Evolutionary conservation across 23 tunicate species (phyloP).

Genomic region (Clavelina lepadiformis): DNA sequence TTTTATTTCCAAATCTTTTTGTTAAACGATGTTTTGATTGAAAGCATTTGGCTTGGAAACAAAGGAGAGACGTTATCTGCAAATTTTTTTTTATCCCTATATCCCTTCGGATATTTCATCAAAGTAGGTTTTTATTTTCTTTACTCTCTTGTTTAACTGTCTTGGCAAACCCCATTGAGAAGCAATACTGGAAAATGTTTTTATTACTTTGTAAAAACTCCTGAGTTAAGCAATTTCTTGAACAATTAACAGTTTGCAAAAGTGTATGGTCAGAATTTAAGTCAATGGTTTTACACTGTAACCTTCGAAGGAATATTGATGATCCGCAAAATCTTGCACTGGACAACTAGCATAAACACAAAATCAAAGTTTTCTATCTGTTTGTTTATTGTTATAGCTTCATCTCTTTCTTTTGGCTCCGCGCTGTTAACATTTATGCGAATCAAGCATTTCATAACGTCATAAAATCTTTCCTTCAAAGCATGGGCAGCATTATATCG

Average conservation of each 20-base stretch:
- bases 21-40: conserved; percentile 3
- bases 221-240: not conserved
- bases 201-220: not conserved
- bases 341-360: conserved; percentile 8
- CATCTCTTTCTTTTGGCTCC: conserved; percentile 1
- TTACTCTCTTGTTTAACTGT: too few relatives aligned
- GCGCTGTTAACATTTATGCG: not conserved
- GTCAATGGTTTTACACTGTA: conserved; percentile 13
- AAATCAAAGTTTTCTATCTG: conserved; percentile 13
- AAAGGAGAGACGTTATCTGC: conserved; percentile 6
- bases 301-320: conserved; percentile 11
- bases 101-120: too few relatives aligned
- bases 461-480: too few relatives aligned
- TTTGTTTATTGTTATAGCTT: conserved; percentile 1
- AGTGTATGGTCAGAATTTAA: conserved; percentile 7
- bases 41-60: conserved; percentile 9
- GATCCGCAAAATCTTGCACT: not conserved
- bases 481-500: not conserved
- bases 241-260: not conserved
- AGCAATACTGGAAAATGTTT: too few relatives aligned
- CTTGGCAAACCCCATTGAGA: too few relatives aligned
- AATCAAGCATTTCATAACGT: too few relatives aligned
- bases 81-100: not conserved
- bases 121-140: too few relatives aligned
- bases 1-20: not conserved